Evolutionary conservation across 1,140 invertebrate species (phyloP), one percentile per base, ranked within the genome.

Genomic region (Microplitis demolitor): DNA sequence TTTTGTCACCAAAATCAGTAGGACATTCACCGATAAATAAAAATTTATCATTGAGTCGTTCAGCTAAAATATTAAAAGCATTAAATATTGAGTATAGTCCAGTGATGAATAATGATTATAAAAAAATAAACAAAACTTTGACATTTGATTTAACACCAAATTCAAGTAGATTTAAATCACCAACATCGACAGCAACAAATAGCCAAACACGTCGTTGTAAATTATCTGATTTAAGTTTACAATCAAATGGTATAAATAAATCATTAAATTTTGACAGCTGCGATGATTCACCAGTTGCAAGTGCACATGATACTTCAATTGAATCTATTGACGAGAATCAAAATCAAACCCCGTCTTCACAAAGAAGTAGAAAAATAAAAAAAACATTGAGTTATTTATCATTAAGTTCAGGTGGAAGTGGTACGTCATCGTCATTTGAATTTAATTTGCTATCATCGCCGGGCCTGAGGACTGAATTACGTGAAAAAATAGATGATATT

Each of bases 301-400:
- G 70, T 58, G 50, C 73, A 14, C 58, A 75, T 24, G 63, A 79
- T 13, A 77, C 78, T n/a, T 82, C 82, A 5, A 66, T 66, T 0
- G 81, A 81, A 39, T 84, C 83, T 0, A 85, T 83, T 0, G 84
- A 85, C 34, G 84, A 85, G 58, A 85, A 85, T 74, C 83, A 85
- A 66, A 85, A 85, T 72, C 74, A 79, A 75, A 85, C 84, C 0
- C 84, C 84, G 0, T 45, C 39, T 45, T 82, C 78, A 0, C 75
- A 84, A 6, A 62, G 76, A 56, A 76, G 64, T 60, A 78, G 78
- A 53, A 82, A 77, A 4, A 77, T 77, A 1, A 72, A 78, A 5
- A 81, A 82, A 6, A 75, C 76, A 3, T 61, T 82, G 1, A 75
- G 73, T 24, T 82, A 80, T 74, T 63, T 64, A 13, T 79, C 82